Percentiles rank a stretch among this genome's conserved stretches.
phyloP scores from a whole-genome alignment of 2,888 invertebrate genomes.

The Heteropelma amictum region DNA sequence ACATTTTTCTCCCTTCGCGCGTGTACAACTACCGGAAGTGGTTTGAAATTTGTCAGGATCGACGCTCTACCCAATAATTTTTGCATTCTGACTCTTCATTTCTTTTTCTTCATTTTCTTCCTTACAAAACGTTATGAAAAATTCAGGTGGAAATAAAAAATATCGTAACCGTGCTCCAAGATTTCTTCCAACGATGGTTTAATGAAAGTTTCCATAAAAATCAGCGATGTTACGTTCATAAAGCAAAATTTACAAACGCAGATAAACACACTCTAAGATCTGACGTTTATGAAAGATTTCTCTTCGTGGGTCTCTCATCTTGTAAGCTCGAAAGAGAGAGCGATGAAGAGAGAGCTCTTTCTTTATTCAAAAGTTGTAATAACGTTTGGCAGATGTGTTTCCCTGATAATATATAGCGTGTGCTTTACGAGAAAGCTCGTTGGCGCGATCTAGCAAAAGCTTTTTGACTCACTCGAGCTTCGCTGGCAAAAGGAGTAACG shows the following conservation, averaged over 20 bases:
- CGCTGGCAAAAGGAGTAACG: conserved; percentile 39
- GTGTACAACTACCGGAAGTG: neutral
- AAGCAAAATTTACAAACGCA: conserved; percentile 63
- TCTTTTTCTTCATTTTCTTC: neutral
- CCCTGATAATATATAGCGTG: conserved; percentile 65
- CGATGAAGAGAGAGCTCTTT: too few species aligned
- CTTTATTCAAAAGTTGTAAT: conserved; percentile 78
- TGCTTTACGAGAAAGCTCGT: conserved; percentile 29
- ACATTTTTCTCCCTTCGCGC: conserved; percentile 5
- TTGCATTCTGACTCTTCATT: neutral
- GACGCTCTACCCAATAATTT: neutral
- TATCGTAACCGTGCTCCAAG: too few species aligned
- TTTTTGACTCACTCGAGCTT: neutral
- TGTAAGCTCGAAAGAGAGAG: conserved; percentile 43
- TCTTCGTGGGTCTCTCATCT: conserved; percentile 18
- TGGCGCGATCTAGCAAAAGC: conserved; percentile 34
- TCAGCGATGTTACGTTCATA: too few species aligned
- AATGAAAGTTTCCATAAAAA: too few species aligned
- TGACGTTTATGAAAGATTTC: too few species aligned
- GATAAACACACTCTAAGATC: neutral
- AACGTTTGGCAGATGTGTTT: conserved; percentile 78
- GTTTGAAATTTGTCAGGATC: neutral
- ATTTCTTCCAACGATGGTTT: too few species aligned
- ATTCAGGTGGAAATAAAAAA: too few species aligned
- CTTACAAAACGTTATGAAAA: too few species aligned